Percentiles rank a stretch among this genome's conserved stretches.
These are phyloP conservation scores for Epistrophella euchroma DNA, from an alignment of 2,888 invertebrate species.

Conservation along the genomic window DNA sequence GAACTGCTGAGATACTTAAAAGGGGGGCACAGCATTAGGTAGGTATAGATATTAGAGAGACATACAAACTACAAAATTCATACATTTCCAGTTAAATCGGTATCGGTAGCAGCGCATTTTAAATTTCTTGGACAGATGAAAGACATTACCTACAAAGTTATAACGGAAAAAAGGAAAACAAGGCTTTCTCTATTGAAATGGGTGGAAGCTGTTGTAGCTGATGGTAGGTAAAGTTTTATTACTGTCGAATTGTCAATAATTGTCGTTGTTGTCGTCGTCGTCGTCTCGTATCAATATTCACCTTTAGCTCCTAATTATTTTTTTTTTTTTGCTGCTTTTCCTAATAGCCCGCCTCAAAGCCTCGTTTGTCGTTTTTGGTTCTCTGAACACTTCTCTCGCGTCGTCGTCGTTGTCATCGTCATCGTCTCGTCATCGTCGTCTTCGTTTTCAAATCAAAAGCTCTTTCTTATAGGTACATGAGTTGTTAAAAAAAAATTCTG, in stretches of 20 bases:
- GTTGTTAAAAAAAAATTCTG: conserved; percentile 5
- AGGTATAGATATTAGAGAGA: neutral
- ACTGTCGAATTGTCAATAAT: neutral
- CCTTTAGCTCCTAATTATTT: neutral
- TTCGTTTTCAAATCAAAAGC: conserved; percentile 9
- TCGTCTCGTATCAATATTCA: conserved; percentile 6
- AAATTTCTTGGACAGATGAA: neutral
- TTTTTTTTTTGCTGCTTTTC: neutral
- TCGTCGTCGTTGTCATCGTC: neutral
- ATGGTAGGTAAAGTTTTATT: neutral
- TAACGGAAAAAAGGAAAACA: conserved; percentile 5
- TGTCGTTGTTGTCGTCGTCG: neutral
- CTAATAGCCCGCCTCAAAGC: conserved; percentile 17
- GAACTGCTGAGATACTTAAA: conserved; percentile 4
- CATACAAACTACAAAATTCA: neutral
- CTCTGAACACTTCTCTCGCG: conserved; percentile 12
- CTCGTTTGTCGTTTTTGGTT: conserved; percentile 1
- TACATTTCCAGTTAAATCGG: conserved; percentile 9
- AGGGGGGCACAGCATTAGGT: neutral
- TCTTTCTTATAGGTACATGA: neutral
- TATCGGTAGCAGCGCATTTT: neutral
- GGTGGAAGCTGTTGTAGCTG: neutral
- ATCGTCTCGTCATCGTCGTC: neutral
- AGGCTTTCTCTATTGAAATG: neutral
- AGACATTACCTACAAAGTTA: neutral